Percentiles rank a stretch among this genome's conserved stretches.
phyloP scores from a whole-genome alignment of 2,888 invertebrate genomes.

The Xestia rhomboidea region DNA sequence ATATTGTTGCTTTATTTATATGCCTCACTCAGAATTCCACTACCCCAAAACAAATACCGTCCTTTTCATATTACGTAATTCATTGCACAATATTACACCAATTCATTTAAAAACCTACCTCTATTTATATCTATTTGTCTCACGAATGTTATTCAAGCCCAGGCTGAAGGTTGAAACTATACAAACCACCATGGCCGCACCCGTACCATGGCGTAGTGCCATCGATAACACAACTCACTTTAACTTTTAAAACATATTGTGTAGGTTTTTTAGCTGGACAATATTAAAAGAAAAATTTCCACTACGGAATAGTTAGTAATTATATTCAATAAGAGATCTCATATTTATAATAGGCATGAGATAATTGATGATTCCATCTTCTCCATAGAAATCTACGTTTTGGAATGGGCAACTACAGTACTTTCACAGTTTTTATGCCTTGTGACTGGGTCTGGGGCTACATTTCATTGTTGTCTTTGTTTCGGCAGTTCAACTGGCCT shows the following conservation, averaged over 20 bases:
- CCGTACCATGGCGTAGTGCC: constrained; percentile 2
- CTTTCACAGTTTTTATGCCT: too few relatives aligned
- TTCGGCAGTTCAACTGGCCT: too few relatives aligned
- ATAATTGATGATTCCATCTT: too few relatives aligned
- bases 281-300: neutral
- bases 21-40: neutral
- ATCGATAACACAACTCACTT: neutral
- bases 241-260: neutral
- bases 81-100: constrained; percentile 9
- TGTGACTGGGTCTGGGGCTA: too few relatives aligned
- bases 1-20: neutral
- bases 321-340: neutral
- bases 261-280: neutral
- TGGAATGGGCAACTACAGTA: too few relatives aligned
- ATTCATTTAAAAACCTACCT: constrained; percentile 1
- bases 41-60: neutral
- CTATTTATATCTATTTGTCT: constrained; percentile 27
- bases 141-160: constrained; percentile 42
- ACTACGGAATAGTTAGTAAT: neutral
- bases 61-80: neutral
- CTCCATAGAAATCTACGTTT: too few relatives aligned
- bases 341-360: neutral
- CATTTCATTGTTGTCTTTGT: too few relatives aligned
- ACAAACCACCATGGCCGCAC: constrained; percentile 28
- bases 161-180: constrained; percentile 24